Percentiles rank a stretch among this genome's conserved stretches.
phyloP scores from a whole-genome alignment of 2,888 invertebrate species.

The Mantis religiosa region DNA sequence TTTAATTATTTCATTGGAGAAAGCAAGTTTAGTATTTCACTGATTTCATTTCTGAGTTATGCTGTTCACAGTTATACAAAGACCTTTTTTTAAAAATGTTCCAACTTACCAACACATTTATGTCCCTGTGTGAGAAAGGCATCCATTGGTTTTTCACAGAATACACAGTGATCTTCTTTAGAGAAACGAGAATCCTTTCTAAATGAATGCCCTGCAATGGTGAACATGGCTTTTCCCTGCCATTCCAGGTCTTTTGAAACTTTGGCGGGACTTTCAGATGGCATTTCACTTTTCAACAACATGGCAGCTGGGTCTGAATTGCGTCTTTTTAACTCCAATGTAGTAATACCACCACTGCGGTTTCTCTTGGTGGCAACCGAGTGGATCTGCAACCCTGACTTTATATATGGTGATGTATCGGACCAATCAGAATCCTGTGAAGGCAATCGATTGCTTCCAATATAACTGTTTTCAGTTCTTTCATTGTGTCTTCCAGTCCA shows the following conservation, averaged over 20 bases:
- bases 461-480: constrained; percentile 9
- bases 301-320: constrained; percentile 68
- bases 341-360: constrained; percentile 42
- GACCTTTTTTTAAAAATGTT: too few species aligned
- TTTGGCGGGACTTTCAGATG: constrained; percentile 4
- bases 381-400: constrained; percentile 25
- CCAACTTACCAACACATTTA: constrained; percentile 54
- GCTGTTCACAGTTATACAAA: too few species aligned
- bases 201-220: constrained; percentile 72
- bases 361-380: constrained; percentile 26
- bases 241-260: constrained; percentile 55
- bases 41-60: too few species aligned
- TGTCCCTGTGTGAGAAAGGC: constrained; percentile 75
- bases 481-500: not conserved
- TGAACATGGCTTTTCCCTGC: constrained; percentile 58
- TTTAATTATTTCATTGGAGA: too few species aligned
- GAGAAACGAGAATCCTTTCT: constrained; percentile 72
- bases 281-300: not conserved
- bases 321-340: constrained; percentile 57
- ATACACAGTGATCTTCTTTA: constrained; percentile 77
- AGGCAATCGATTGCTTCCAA: not conserved
- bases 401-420: constrained; percentile 12
- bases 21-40: too few species aligned
- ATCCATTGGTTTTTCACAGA: constrained; percentile 77
- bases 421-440: constrained; percentile 23